Evolutionary conservation across 2,888 invertebrate genomes (phyloP).

Genomic region (Aspidapion aeneum): DNA sequence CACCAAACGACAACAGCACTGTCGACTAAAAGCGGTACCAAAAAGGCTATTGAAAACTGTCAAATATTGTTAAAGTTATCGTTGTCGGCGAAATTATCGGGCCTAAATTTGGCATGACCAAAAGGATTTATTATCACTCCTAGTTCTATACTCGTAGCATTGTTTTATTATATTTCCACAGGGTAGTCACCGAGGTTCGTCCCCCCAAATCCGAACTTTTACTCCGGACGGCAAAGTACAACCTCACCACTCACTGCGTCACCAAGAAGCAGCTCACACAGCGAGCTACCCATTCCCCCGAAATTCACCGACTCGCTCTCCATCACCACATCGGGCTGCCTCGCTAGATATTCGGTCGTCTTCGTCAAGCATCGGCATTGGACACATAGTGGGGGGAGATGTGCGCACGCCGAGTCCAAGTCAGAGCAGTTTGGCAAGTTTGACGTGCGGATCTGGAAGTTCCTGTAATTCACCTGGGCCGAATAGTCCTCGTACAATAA

Average conservation of each 20-base stretch:
- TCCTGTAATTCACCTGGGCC: constrained; percentile 45
- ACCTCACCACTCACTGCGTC: constrained; percentile 29
- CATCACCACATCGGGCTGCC: constrained; percentile 76
- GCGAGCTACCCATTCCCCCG: constrained; percentile 41
- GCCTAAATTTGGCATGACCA: too few relatives aligned
- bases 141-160: too few relatives aligned
- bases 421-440: constrained; percentile 67
- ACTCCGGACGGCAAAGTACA: constrained; percentile 75
- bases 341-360: constrained; percentile 70
- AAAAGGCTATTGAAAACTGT: too few relatives aligned
- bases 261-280: constrained; percentile 43
- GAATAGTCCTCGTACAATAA: constrained; percentile 38
- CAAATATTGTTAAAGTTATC: too few relatives aligned
- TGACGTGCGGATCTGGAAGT: constrained; percentile 47
- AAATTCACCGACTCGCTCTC: constrained; percentile 57
- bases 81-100: too few relatives aligned
- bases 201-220: constrained; percentile 80
- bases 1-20: too few relatives aligned
- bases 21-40: too few relatives aligned
- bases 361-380: constrained; percentile 47
- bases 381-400: constrained; percentile 37
- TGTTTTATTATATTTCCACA: constrained; percentile 39
- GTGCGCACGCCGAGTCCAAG: constrained; percentile 62
- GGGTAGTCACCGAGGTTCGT: constrained; percentile 72
- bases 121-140: too few relatives aligned